These are phyloP conservation scores for Lordiphosa collinella DNA, from an alignment of 1,140 invertebrate genomes.

Conservation along the genomic window DNA sequence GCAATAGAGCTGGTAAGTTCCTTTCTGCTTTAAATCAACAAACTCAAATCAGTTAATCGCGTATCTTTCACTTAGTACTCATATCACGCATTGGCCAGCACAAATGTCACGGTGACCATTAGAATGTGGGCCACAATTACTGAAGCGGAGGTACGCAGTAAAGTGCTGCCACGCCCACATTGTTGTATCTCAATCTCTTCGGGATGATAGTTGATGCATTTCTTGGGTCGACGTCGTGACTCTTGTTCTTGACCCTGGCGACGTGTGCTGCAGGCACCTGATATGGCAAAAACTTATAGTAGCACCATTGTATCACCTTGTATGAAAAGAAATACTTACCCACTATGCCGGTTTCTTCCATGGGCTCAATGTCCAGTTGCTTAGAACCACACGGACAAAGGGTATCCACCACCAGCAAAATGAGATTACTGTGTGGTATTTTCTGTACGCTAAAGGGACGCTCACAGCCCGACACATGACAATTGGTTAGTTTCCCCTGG, in stretches of 20 bases:
- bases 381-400: slow-evolving; percentile 93
- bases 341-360: slow-evolving; percentile 82
- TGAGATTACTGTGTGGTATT: slow-evolving; percentile 94
- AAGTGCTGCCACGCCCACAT: slow-evolving; percentile 82
- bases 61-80: slow-evolving; percentile 33
- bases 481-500: slow-evolving; percentile 94
- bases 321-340: slow-evolving; percentile 45
- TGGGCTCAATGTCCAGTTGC: slow-evolving; percentile 88
- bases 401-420: slow-evolving; percentile 93
- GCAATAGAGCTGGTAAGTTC: slow-evolving; percentile 8
- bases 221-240: slow-evolving; percentile 85
- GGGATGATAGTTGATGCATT: slow-evolving; percentile 93
- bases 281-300: no score
- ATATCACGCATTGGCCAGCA: slow-evolving; percentile 78
- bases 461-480: slow-evolving; percentile 92
- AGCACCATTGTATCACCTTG: no score
- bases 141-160: slow-evolving; percentile 49
- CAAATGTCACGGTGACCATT: slow-evolving; percentile 68
- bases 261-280: slow-evolving; percentile 81
- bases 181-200: slow-evolving; percentile 89
- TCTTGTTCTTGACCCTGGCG: slow-evolving; percentile 81
- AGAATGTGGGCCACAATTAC: slow-evolving; percentile 62
- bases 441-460: slow-evolving; percentile 96
- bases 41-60: slow-evolving; percentile 16
- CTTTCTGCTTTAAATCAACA: slow-evolving; percentile 18